phyloP scores from a whole-genome alignment of 2,113 vertebrate species.

The Barbus barbus region DNA sequence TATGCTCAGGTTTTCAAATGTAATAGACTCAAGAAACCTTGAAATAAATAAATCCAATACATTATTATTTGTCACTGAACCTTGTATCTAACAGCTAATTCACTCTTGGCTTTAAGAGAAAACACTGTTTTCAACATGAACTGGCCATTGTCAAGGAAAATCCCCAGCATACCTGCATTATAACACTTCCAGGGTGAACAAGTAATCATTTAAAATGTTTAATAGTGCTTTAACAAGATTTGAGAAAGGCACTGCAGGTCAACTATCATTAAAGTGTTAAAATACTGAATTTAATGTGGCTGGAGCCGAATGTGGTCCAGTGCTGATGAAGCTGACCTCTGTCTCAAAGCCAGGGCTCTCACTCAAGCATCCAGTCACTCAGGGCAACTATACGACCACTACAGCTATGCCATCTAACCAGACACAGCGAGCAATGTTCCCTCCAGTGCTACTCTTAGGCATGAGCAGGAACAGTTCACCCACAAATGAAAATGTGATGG shows the following conservation, averaged over 20 bases:
- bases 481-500: not conserved
- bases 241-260: not conserved
- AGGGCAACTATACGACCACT: not conserved
- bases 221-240: not conserved
- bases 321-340: not conserved
- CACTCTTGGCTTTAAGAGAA: not conserved
- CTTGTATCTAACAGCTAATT: not conserved
- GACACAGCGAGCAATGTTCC: not conserved
- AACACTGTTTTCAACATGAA: not conserved
- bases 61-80: not conserved
- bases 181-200: not conserved
- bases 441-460: not conserved
- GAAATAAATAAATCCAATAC: not conserved
- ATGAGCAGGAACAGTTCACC: not conserved
- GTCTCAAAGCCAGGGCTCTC: not conserved
- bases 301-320: not conserved
- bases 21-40: not conserved
- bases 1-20: not conserved
- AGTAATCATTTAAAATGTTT: not conserved
- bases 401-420: not conserved
- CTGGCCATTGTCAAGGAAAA: not conserved
- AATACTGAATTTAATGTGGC: not conserved
- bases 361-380: not conserved
- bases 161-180: not conserved
- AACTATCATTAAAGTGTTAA: not conserved